phyloP scores from a whole-genome alignment of 2,113 vertebrate genomes.

The Sterna hirundo region DNA sequence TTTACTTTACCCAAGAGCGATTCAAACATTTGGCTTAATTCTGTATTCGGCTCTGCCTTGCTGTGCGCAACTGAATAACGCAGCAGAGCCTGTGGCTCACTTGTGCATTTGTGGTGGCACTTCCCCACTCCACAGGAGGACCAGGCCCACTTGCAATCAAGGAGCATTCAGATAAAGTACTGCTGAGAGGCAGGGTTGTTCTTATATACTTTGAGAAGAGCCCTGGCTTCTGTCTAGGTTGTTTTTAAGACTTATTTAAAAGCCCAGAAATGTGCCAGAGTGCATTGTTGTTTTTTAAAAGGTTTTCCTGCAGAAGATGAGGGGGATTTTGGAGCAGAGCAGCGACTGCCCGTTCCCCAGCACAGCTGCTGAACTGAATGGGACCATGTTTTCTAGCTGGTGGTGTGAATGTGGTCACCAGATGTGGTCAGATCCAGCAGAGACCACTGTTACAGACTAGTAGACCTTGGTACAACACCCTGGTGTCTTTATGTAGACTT shows the following conservation, averaged over 20 bases:
- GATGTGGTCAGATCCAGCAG: not conserved
- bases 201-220: not conserved
- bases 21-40: not conserved
- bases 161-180: not conserved
- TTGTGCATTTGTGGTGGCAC: not conserved
- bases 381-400: not conserved
- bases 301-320: not conserved
- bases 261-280: not conserved
- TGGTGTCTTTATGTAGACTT: not conserved
- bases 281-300: not conserved
- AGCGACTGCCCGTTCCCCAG: not conserved
- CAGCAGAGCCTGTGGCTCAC: not conserved
- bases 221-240: not conserved
- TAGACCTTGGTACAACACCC: not conserved
- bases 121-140: not conserved
- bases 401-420: not conserved
- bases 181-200: not conserved
- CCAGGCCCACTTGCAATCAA: not conserved
- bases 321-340: not conserved
- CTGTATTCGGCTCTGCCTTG: not conserved
- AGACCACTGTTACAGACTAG: not conserved
- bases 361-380: not conserved
- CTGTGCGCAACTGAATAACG: not conserved
- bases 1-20: not conserved
- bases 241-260: not conserved